Evolutionary conservation across 30 jellyfish, hydroid and myxozoan species (phyloP).

Genomic region (Turritopsis dohrnii): DNA sequence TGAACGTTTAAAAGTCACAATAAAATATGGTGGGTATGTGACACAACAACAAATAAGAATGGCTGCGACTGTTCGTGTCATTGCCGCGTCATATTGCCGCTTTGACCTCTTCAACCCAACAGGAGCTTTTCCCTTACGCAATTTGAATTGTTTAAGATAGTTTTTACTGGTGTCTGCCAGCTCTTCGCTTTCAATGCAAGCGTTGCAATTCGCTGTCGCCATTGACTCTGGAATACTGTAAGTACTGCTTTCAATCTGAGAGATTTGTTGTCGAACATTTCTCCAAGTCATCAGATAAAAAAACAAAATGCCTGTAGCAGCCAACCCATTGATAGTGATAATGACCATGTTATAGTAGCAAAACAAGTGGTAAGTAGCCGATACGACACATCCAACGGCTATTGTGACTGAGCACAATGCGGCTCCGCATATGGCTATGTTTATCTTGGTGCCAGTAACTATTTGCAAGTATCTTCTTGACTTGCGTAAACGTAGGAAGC

Average conservation of each 20-base stretch:
- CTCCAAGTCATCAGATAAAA: constrained; percentile 25
- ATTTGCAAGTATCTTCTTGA: neutral
- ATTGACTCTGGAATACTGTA: neutral
- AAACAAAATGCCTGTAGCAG: constrained; percentile 7
- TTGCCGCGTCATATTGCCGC: constrained; percentile 22
- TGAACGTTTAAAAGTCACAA: constrained; percentile 1
- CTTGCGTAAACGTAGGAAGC: constrained; percentile 3
- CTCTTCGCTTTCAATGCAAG: neutral
- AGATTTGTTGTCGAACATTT: constrained; percentile 11
- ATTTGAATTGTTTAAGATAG: neutral
- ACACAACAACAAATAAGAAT: constrained; percentile 18
- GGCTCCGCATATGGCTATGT: neutral
- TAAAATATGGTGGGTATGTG: constrained; percentile 22
- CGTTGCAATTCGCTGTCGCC: neutral
- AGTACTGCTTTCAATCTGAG: neutral
- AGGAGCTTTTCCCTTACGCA: neutral
- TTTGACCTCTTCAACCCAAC: neutral
- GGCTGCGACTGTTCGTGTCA: constrained; percentile 31
- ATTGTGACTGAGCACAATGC: neutral
- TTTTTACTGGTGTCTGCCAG: neutral
- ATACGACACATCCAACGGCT: neutral
- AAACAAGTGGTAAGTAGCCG: neutral
- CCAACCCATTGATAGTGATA: constrained; percentile 4
- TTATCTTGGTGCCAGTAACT: neutral
- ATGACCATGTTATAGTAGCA: constrained; percentile 15